Evolutionary conservation across 2,888 invertebrate genomes (phyloP), one percentile per base, ranked within the genome.

Genomic region (Heliconius aoede): DNA sequence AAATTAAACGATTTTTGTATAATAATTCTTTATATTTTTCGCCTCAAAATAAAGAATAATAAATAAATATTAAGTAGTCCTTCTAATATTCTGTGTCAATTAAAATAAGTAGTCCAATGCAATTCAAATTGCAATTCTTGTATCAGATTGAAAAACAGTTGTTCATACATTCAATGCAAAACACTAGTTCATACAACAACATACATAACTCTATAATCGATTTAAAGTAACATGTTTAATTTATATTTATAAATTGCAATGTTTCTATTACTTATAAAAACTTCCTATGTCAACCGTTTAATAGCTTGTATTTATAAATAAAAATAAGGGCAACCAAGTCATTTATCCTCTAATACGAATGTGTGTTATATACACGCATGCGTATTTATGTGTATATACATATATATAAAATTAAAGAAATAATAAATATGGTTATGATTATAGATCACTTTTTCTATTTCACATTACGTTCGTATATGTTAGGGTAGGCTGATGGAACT

Each of bases 241-340:
- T 65, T 24, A 65, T 65, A 65, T 65, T 40, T 40, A 65, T 24
- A 40, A 40, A 65, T 65, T 24, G 65, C 65, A 24, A 65, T 65
- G 36, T 65, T 65, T 40, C 65, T 65, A 65, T 40, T 40, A 40
- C 36, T 24, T 15, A 5, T 15, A 65, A 65, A 65, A 65, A 65
- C 65, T 65, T 65, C 65, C 65, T 65, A 24, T 36, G 36, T 65
- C 40, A 65, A 36, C 24, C 24, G 24, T 65, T 65, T 65, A 65
- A 65, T 26, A 24, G 36, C 3, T 65, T 24, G 65, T 36, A 65
- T 65, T 40, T 65, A 65, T 65, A 15, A 36, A 65, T 65, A 32
- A 15, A 36, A 65, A 36, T 40, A 65, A 24, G 24, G 36, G n/a
- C 15, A n/a, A 40, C 24, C 7, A 24, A 65, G n/a, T 15, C n/a